Evolutionary conservation across 2,888 invertebrate species (phyloP).

Genomic region (Serrognathus titanus): DNA sequence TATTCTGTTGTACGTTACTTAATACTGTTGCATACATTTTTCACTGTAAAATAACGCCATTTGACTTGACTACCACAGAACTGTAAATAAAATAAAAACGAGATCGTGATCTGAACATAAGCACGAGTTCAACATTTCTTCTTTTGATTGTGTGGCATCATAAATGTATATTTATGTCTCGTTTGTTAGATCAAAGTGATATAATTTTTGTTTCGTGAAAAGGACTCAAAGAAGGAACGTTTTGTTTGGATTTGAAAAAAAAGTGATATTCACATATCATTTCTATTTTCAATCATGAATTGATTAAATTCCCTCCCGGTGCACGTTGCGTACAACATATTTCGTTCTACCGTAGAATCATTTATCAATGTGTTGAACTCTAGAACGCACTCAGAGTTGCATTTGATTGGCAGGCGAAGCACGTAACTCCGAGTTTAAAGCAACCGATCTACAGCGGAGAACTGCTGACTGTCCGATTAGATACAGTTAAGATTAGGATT

Average conservation of each 20-base stretch:
- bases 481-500: conserved; percentile 14
- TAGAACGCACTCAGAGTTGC: conserved; percentile 14
- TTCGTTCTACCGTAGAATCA: conserved; percentile 7
- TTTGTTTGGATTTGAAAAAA: neutral
- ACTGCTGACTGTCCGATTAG: conserved; percentile 16
- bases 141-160: conserved; percentile 15
- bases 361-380: conserved; percentile 19
- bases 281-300: neutral
- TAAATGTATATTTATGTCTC: conserved; percentile 7
- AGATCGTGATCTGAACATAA: conserved; percentile 12
- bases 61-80: too few relatives aligned
- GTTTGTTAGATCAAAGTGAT: too few relatives aligned
- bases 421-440: conserved; percentile 27
- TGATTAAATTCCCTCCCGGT: conserved; percentile 1
- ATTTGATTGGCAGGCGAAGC: conserved; percentile 37
- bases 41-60: too few relatives aligned
- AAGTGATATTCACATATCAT: neutral
- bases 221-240: neutral
- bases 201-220: too few relatives aligned
- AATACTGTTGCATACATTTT: too few relatives aligned
- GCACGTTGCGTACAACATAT: neutral
- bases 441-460: conserved; percentile 15
- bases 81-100: neutral
- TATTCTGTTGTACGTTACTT: too few relatives aligned
- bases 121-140: conserved; percentile 17